Percentiles rank a stretch among this genome's conserved stretches.
Conservation (phyloP, 2,113 vertebrate species). For the Odocoileus virginianus region DNA sequence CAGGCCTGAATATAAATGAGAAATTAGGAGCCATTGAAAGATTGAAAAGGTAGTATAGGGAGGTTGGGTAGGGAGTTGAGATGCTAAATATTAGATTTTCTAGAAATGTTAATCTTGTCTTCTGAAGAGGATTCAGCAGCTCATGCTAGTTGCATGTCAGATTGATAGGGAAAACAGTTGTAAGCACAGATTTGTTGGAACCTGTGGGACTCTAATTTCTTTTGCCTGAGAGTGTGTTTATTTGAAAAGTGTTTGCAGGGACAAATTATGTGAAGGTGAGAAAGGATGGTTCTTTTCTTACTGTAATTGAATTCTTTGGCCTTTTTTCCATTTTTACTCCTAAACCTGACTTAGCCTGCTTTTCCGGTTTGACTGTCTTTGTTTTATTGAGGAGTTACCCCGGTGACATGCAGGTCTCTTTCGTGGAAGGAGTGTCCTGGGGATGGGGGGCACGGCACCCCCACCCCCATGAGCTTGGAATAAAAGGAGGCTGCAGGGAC, state of each 20-base stretch:
- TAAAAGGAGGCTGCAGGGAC: not conserved
- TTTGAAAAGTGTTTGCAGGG: conserved; percentile 61
- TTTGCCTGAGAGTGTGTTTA: conserved; percentile 58
- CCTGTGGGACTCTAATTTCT: conserved; percentile 13
- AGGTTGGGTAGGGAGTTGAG: not conserved
- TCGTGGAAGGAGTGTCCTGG: not conserved
- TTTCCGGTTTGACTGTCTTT: not conserved
- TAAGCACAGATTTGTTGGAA: conserved; percentile 34
- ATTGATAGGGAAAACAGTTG: not conserved
- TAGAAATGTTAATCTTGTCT: not conserved
- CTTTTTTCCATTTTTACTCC: not conserved
- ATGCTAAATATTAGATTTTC: not conserved
- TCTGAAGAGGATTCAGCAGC: not conserved
- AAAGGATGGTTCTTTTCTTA: not conserved
- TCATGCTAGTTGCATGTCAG: conserved; percentile 26
- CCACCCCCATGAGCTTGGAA: accelerated
- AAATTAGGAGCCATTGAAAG: not conserved
- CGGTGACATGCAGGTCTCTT: not conserved
- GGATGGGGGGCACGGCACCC: not conserved
- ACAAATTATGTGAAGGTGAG: not conserved
- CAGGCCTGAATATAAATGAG: not conserved
- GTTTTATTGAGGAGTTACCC: not conserved
- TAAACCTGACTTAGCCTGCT: not conserved
- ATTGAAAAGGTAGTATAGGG: not conserved
- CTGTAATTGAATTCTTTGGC: not conserved